Conservation (phyloP, 2,113 vertebrate genomes). For the Ibidorhyncha struthersii region DNA sequence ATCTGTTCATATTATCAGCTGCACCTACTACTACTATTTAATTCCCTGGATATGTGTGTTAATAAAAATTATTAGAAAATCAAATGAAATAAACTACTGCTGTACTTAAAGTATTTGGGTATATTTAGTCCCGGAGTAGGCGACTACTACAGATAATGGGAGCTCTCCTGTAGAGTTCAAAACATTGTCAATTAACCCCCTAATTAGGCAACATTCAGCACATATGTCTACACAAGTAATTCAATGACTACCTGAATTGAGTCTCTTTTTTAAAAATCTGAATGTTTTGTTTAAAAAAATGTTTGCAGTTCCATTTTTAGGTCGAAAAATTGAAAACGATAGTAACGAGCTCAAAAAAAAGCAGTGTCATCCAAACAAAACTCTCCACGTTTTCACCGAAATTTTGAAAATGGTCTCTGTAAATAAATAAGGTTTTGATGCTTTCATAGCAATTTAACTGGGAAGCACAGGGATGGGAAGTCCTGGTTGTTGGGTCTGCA, state of each 20-base stretch:
- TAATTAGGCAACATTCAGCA: background rate
- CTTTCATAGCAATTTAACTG: background rate
- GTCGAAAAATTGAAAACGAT: background rate
- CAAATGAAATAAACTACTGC: background rate
- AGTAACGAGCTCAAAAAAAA: background rate
- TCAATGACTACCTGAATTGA: background rate
- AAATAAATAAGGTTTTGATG: background rate
- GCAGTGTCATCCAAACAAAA: background rate
- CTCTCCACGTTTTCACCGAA: background rate
- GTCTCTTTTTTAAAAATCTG: background rate
- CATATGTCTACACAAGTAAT: background rate
- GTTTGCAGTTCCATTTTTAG: background rate
- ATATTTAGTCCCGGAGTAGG: background rate
- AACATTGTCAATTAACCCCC: background rate
- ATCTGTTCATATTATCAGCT: background rate
- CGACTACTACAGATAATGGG: background rate
- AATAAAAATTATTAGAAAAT: conserved; percentile 9
- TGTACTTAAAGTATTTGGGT: background rate
- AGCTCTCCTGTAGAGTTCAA: background rate
- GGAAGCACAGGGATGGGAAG: background rate
- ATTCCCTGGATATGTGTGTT: background rate
- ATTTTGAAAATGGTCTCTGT: background rate
- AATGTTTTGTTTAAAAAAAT: background rate
- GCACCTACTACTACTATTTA: background rate
- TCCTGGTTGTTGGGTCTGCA: accelerated